These are phyloP conservation scores for Ameiurus melas DNA, from an alignment of 2,113 vertebrate genomes.

Conservation along the genomic window DNA sequence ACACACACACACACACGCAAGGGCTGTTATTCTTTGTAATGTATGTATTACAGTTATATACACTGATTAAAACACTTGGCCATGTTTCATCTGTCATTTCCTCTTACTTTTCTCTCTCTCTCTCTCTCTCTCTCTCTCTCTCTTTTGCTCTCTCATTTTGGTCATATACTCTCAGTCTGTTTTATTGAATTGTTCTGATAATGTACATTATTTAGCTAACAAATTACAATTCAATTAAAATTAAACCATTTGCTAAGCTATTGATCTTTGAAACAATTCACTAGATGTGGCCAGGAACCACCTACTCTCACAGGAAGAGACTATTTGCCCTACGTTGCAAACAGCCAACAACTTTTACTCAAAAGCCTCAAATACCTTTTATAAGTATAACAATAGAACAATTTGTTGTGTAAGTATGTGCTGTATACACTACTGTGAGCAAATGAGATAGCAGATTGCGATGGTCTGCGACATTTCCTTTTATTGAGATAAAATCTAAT, in stretches of 20 bases:
- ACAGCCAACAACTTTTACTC: not conserved
- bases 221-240: not conserved
- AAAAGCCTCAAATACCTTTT: not conserved
- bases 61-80: slow-evolving; percentile 63
- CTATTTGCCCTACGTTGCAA: not conserved
- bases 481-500: not conserved
- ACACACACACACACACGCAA: slow-evolving; percentile 10
- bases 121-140: not conserved
- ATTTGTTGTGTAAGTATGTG: not conserved
- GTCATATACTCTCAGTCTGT: too few species aligned
- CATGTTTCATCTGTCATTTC: slow-evolving; percentile 13
- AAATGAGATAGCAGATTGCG: not conserved
- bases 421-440: not conserved
- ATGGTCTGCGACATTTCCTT: not conserved
- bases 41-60: slow-evolving; percentile 54
- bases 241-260: not conserved
- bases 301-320: not conserved
- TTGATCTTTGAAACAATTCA: not conserved
- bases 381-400: not conserved
- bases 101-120: not conserved
- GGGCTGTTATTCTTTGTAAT: slow-evolving; percentile 24
- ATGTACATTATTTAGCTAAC: too few species aligned
- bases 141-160: not conserved
- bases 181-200: too few species aligned
- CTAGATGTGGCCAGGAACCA: not conserved